A percentile compares a stretch with the other conserved stretches of the same genome.
These are phyloP conservation scores for Acanthiza pusilla DNA, from an alignment of 2,797 vertebrate genomes.

Conservation along the genomic window DNA sequence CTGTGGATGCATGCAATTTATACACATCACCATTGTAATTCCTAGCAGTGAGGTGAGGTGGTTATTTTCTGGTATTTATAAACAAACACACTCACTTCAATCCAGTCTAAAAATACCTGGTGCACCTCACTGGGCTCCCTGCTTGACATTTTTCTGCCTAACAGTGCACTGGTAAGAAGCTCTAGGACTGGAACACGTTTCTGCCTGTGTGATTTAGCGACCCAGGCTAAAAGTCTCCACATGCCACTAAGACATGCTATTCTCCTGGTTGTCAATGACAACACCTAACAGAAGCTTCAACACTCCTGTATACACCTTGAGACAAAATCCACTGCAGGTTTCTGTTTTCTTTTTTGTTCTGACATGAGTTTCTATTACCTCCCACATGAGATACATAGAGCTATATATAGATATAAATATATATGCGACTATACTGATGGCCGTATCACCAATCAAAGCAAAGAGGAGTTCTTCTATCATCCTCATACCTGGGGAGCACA, in stretches of 20 bases:
- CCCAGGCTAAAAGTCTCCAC: not conserved
- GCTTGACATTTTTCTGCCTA: not conserved
- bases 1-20: rapidly evolving
- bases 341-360: not conserved
- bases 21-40: not conserved
- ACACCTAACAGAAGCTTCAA: slow-evolving; percentile 38
- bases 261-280: slow-evolving; percentile 49
- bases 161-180: not conserved
- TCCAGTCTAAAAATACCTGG: not conserved
- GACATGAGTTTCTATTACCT: not conserved
- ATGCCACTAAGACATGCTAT: not conserved
- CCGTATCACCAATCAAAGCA: not conserved
- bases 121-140: not conserved
- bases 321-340: not conserved
- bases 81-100: not conserved
- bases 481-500: not conserved
- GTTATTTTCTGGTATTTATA: not conserved
- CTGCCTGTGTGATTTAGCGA: not conserved
- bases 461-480: not conserved
- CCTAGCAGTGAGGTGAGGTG: not conserved
- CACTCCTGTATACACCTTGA: not conserved
- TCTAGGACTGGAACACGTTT: not conserved
- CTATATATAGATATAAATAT: not conserved
- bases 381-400: not conserved
- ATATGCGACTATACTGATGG: not conserved